These are phyloP conservation scores for Athalia rosae DNA, from an alignment of 2,888 invertebrate genomes.

Conservation along the genomic window DNA sequence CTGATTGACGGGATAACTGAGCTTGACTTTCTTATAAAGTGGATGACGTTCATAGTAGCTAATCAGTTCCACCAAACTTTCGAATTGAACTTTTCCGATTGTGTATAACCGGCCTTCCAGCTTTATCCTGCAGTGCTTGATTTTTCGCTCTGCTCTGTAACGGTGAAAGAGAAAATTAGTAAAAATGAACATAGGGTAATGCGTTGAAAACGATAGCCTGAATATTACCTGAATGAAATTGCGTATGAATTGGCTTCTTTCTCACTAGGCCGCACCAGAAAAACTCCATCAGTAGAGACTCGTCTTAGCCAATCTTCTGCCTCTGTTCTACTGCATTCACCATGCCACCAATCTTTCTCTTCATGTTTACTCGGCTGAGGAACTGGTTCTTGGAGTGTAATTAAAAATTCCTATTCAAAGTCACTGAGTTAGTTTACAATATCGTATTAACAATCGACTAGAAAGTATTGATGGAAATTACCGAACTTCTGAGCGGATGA, in stretches of 20 bases:
- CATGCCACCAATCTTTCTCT: constrained; percentile 94
- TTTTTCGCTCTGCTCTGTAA: constrained; percentile 91
- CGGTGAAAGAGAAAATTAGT: neutral
- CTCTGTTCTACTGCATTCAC: constrained; percentile 84
- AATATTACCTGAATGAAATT: constrained; percentile 90
- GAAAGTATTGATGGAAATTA: constrained; percentile 63
- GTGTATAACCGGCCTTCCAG: constrained; percentile 93
- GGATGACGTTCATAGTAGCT: constrained; percentile 93
- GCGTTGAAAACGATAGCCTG: constrained; percentile 8
- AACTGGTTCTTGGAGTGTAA: constrained; percentile 91
- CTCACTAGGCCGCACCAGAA: constrained; percentile 93
- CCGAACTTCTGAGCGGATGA: constrained; percentile 89
- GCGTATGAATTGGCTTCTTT: constrained; percentile 91
- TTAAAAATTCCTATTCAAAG: constrained; percentile 83
- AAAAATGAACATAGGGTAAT: neutral
- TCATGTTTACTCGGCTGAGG: constrained; percentile 97
- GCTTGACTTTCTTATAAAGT: constrained; percentile 91
- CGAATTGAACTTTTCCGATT: constrained; percentile 94
- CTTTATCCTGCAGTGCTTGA: constrained; percentile 97
- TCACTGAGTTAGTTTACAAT: too few species aligned
- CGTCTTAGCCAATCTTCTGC: constrained; percentile 93
- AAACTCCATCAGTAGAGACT: constrained; percentile 93
- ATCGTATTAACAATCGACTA: neutral
- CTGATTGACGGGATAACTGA: constrained; percentile 89
- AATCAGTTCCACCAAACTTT: constrained; percentile 95